Conservation (phyloP, 2,797 vertebrate genomes). For the Characodon lateralis region DNA sequence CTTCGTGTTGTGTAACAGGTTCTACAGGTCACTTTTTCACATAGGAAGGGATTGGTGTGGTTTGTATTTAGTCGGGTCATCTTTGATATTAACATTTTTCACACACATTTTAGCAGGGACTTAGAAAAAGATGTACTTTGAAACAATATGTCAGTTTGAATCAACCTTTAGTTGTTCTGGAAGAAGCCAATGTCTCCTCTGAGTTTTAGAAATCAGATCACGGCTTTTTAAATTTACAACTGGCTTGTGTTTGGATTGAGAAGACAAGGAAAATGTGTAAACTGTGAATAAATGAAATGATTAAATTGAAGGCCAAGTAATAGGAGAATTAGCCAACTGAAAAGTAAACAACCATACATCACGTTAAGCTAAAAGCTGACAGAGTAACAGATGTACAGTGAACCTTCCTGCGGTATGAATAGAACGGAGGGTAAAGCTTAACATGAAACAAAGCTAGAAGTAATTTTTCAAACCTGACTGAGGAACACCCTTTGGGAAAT, state of each 20-base stretch:
- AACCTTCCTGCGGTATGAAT: conserved; percentile 6
- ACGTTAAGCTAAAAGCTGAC: conserved; percentile 3
- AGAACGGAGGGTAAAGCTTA: conserved; percentile 12
- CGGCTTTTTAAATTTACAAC: background rate
- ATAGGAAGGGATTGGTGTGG: no score
- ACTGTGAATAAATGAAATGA: background rate
- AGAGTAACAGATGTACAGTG: conserved; percentile 7
- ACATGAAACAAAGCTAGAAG: conserved; percentile 18
- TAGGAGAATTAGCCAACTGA: background rate
- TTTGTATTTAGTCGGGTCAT: no score
- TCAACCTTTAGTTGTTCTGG: background rate
- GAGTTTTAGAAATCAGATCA: background rate
- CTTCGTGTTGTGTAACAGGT: no score
- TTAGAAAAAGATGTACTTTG: background rate
- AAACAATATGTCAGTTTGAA: background rate
- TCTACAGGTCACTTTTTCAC: no score
- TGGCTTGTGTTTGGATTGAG: background rate
- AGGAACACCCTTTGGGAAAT: conserved; percentile 37
- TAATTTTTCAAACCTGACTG: conserved; percentile 36
- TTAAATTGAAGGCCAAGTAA: background rate
- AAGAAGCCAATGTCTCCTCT: background rate
- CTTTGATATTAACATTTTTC: background rate
- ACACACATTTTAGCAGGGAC: background rate
- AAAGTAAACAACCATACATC: conserved; percentile 1
- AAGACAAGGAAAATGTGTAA: background rate